Conservation (phyloP, 2,888 invertebrate genomes). For the Scaeva pyrastri region DNA sequence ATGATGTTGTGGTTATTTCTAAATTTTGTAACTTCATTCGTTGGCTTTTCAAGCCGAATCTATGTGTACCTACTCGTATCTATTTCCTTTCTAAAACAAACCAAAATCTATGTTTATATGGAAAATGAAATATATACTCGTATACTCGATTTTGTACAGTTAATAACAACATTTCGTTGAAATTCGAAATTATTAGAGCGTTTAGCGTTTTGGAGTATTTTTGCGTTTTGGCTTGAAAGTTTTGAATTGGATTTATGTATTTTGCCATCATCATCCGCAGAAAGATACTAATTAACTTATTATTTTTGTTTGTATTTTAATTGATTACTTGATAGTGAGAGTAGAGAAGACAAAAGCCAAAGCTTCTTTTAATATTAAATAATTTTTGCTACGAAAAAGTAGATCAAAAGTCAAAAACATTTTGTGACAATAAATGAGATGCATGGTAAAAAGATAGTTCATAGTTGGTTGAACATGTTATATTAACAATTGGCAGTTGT, state of each 20-base stretch:
- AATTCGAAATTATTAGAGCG: constrained; percentile 70
- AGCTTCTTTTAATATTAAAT: neutral
- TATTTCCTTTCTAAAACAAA: constrained; percentile 72
- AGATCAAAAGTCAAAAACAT: no score
- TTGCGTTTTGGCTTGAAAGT: constrained; percentile 9
- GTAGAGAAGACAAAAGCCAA: no score
- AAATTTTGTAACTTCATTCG: constrained; percentile 51
- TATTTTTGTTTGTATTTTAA: constrained; percentile 1
- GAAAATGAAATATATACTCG: constrained; percentile 1
- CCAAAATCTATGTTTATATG: neutral
- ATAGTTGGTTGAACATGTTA: constrained; percentile 1
- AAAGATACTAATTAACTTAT: constrained; percentile 35
- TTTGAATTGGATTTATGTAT: constrained; percentile 23
- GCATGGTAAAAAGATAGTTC: neutral
- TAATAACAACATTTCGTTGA: constrained; percentile 61
- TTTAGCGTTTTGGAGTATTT: constrained; percentile 58
- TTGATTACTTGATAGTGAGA: constrained; percentile 20
- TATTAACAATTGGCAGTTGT: neutral
- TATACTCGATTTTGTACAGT: no score
- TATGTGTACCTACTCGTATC: neutral
- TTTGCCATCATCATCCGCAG: constrained; percentile 9
- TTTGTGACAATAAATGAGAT: neutral
- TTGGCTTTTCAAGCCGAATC: constrained; percentile 59
- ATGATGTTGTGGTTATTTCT: constrained; percentile 50
- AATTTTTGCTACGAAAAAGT: neutral